These are phyloP conservation scores for Hipparchia sbordonii DNA, from an alignment of 2,888 invertebrate species.

Conservation along the genomic window DNA sequence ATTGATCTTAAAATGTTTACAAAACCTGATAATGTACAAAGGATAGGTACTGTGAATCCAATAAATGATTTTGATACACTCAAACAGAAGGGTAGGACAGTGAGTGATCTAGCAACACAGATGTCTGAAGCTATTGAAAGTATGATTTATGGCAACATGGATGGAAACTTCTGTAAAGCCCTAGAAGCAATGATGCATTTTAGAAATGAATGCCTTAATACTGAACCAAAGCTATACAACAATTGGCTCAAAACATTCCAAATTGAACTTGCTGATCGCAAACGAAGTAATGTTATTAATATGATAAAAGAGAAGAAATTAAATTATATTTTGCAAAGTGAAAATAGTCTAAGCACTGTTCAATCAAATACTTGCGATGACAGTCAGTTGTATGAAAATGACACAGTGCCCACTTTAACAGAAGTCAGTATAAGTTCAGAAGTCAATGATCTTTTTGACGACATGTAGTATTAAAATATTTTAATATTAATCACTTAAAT, in stretches of 20 bases:
- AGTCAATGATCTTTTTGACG: constrained; percentile 74
- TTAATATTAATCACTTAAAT: not conserved
- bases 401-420: constrained; percentile 65
- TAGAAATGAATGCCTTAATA: constrained; percentile 63
- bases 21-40: constrained; percentile 49
- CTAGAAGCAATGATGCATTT: constrained; percentile 63
- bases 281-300: constrained; percentile 55
- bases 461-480: constrained; percentile 53
- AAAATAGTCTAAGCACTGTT: constrained; percentile 63
- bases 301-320: constrained; percentile 59
- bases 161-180: constrained; percentile 65
- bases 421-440: constrained; percentile 65
- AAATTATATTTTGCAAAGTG: constrained; percentile 64
- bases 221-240: constrained; percentile 65
- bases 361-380: constrained; percentile 61
- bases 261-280: constrained; percentile 53
- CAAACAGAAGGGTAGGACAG: constrained; percentile 59
- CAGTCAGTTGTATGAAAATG: constrained; percentile 72
- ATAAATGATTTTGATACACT: constrained; percentile 83
- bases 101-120: constrained; percentile 56
- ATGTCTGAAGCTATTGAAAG: constrained; percentile 70
- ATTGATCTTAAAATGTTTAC: constrained; percentile 49
- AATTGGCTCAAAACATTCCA: constrained; percentile 69
- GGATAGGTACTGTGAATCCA: constrained; percentile 84
- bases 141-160: constrained; percentile 64